Evolutionary conservation across 2,888 invertebrate species (phyloP), one percentile per base, ranked within the genome.

Genomic region (Coleophora flavipennella): DNA sequence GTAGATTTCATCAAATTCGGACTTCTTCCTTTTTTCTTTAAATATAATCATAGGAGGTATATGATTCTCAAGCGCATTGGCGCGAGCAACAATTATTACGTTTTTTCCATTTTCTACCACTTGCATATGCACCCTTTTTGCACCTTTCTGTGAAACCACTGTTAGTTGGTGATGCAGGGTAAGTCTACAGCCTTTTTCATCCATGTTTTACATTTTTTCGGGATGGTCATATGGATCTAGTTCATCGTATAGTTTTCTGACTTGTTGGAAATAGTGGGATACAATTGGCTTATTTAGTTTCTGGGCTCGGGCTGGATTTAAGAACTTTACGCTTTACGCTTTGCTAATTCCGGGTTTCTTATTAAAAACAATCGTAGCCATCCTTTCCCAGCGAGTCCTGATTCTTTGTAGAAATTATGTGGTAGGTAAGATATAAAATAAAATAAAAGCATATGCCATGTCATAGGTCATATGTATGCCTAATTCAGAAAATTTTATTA

Each of bases 231-330:
- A 25, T 9, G 46, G 20, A 29, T 48, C 35, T 1, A 42, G 13
- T 39, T 48, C 39, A 33, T 48, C 46, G 25, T 47, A 45, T 4
- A 49, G 8, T 13, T 44, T 42, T 28, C 36, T 41, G 26, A 49
- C 12, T 38, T 28, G 46, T 38, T 43, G 9, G 13, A 53, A 55
- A 13, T 55, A 47, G 11, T 53, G 43, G 33, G 46, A 36, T 8
- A 52, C 51, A 25, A 51, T 50, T 41, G 42, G 43, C 44, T 49
- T 51, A 45, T 57, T 57, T 1, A 55, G 40, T 13, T 54, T 57
- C 51, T 54, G 50, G 10, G 53, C 53, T 39, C 53, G 43, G 10
- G 48, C 54, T 7, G 51, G 47, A 41, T 53, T 57, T 50, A 55
- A 50, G 26, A 52, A 49, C n/a, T n/a, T 33, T 55, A 52, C 8